Base-by-base conservation (phyloP, 53 echinoderm and acorn worm genomes). In the Echinarachnius parma region DNA sequence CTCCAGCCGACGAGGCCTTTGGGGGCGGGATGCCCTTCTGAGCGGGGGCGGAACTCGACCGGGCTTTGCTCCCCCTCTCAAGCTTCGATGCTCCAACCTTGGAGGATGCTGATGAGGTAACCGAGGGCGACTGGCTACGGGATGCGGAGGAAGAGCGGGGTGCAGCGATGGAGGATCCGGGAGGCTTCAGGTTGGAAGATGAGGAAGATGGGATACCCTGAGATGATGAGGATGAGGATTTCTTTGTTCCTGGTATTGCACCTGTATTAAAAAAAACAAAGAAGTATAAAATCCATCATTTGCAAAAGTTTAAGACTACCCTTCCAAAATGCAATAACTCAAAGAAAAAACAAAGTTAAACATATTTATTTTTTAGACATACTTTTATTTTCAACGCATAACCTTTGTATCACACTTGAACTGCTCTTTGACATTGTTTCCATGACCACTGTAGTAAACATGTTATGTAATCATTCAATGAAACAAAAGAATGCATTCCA, bases 141-240 rank as follows among this genome's bases (percentile, higher is more conserved):
- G 72, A 63, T 58, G 71, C 71, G 74, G 76, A 58, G 48, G 60
- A 47, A 42, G 62, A 29, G 44, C 76, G 55, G 20, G 74, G 47
- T 24, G 35, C 72, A 9, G 35, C 36, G 4, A 39, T n/a, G 21
- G 54, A 32, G 36, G 72, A 72, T 16, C 72, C 57, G 1, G 78
- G 78, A 26, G 78, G 78, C 57, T 84, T 78, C 49, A 78, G 76
- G 64, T 63, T 84, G 72, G 78, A 78, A 71, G 84, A n/a, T 15
- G 77, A 69, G 33, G 83, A 77, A 46, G 84, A 61, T 70, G 78
- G 63, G 46, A 78, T 45, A 27, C 55, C 55, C 83, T 83, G 83
- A 83, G 83, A 36, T 83, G 83, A 68, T 67, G 77, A 60, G 37
- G 83, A 66, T 4, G 72, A 18, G n/a, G 60, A 60, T 48, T 48